Evolutionary conservation across 1,140 invertebrate species (phyloP).

Genomic region (Probaryconus sp.): DNA sequence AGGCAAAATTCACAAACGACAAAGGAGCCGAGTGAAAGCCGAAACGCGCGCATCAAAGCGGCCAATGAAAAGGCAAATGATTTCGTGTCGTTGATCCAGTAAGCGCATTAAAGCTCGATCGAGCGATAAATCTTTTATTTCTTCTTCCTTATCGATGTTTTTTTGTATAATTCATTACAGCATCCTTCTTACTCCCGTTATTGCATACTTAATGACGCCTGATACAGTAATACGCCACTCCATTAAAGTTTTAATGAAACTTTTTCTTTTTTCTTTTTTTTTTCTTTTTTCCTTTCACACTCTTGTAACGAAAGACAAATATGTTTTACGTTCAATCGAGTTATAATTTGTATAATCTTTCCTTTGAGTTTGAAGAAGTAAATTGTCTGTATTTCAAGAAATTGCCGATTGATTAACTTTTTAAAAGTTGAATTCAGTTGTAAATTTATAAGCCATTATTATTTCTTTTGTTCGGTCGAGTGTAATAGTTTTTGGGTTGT

Average conservation of each 20-base stretch:
- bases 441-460: too few relatives aligned
- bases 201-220: too few relatives aligned
- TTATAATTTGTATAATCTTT: too few relatives aligned
- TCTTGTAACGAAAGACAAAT: too few relatives aligned
- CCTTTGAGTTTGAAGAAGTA: too few relatives aligned
- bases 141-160: constrained; percentile 10
- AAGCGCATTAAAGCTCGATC: constrained; percentile 20
- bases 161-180: constrained; percentile 8
- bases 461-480: neutral
- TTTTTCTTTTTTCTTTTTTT: too few relatives aligned
- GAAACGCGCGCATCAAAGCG: constrained; percentile 24
- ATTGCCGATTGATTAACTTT: too few relatives aligned
- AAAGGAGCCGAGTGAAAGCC: constrained; percentile 24
- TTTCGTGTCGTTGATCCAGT: constrained; percentile 27
- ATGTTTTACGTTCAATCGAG: too few relatives aligned
- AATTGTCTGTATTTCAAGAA: too few relatives aligned
- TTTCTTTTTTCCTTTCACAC: too few relatives aligned
- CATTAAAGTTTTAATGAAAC: too few relatives aligned
- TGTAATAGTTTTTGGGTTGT: constrained; percentile 3
- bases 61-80: constrained; percentile 18
- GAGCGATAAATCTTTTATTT: constrained; percentile 29
- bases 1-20: constrained; percentile 17
- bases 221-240: too few relatives aligned
- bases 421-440: neutral
- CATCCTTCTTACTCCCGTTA: neutral